Percentiles rank a stretch among this genome's conserved stretches.
Conservation (phyloP, 1,140 invertebrate genomes). For the Mylabris phalerata region DNA sequence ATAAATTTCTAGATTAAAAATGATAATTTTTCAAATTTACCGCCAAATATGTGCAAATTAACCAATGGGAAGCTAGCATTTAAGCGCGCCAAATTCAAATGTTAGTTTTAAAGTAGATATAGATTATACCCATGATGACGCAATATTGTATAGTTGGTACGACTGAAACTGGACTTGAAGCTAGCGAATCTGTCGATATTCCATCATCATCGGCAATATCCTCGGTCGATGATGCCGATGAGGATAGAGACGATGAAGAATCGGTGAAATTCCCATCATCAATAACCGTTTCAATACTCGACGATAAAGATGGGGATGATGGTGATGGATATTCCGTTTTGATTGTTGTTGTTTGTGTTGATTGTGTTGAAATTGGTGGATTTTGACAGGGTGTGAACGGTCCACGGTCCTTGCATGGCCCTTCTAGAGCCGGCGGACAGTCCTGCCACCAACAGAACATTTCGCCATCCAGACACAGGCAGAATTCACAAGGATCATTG, state of each 20-base stretch:
- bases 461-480: constrained; percentile 62
- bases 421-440: constrained; percentile 44
- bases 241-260: not conserved
- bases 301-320: not conserved
- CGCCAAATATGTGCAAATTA: too few relatives aligned
- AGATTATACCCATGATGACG: constrained; percentile 28
- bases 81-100: not conserved
- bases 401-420: constrained; percentile 37
- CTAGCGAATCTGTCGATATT: not conserved
- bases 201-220: not conserved
- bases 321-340: not conserved
- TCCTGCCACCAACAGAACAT: constrained; percentile 70
- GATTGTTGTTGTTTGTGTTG: not conserved
- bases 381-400: constrained; percentile 41
- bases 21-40: not conserved
- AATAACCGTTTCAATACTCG: not conserved
- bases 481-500: constrained; percentile 58
- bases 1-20: not conserved
- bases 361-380: constrained; percentile 9
- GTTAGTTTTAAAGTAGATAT: not conserved
- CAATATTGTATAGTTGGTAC: constrained; percentile 17
- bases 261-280: constrained; percentile 4
- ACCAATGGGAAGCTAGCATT: too few relatives aligned
- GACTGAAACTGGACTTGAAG: not conserved
- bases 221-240: not conserved